phyloP scores from a whole-genome alignment of 2,797 vertebrate genomes.

The Bradypodion pumilum region DNA sequence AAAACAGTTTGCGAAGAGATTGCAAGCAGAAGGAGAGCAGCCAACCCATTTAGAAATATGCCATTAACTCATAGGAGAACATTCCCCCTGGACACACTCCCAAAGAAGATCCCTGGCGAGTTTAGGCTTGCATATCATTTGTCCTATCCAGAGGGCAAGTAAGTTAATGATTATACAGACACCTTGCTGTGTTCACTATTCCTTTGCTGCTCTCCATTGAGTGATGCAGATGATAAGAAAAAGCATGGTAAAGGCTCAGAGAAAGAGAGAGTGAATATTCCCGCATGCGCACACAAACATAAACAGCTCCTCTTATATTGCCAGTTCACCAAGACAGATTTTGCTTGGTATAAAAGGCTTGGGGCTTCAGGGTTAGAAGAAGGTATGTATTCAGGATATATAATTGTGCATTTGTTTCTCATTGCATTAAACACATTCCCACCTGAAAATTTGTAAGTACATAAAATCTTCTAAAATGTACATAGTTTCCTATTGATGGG shows the following conservation, averaged over 20 bases:
- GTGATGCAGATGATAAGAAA: constrained; percentile 70
- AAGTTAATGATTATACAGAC: constrained; percentile 72
- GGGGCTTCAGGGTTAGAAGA: constrained; percentile 61
- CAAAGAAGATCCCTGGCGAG: constrained; percentile 67
- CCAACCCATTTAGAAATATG: constrained; percentile 65
- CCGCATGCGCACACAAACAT: constrained; percentile 31
- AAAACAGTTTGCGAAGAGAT: constrained; percentile 62
- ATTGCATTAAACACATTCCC: constrained; percentile 39
- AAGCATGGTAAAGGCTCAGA: constrained; percentile 61
- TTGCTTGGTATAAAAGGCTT: constrained; percentile 60
- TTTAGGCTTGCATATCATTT: constrained; percentile 68
- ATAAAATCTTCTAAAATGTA: constrained; percentile 70
- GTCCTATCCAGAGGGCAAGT: constrained; percentile 65
- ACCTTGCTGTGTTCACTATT: constrained; percentile 63
- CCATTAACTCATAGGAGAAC: constrained; percentile 66
- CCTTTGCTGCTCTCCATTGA: constrained; percentile 66
- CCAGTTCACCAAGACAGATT: constrained; percentile 61
- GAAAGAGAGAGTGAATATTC: constrained; percentile 42
- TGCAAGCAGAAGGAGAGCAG: constrained; percentile 60
- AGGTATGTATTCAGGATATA: constrained; percentile 36
- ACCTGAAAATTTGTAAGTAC: constrained; percentile 35
- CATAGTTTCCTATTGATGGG: constrained; percentile 72
- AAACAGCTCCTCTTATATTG: constrained; percentile 48
- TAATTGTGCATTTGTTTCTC: constrained; percentile 53
- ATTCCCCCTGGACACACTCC: constrained; percentile 66